Percentiles rank a stretch among this genome's conserved stretches.
phyloP scores from a whole-genome alignment of 1,140 invertebrate species.

The Drosophila sp. region DNA sequence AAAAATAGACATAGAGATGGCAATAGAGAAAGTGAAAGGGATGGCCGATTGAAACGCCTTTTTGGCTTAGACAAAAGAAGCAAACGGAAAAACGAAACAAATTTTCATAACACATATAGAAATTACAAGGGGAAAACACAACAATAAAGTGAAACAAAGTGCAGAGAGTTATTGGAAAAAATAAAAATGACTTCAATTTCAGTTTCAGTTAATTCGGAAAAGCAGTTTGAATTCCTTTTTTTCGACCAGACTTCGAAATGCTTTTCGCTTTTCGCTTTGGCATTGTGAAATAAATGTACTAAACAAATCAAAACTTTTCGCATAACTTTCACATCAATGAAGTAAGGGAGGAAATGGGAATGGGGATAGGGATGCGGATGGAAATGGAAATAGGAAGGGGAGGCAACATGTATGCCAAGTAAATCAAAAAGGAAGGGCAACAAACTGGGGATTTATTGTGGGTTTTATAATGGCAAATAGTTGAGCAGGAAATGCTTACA shows the following conservation, averaged over 20 bases:
- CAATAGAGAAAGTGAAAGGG: slow-evolving; percentile 42
- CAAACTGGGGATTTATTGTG: slow-evolving; percentile 46
- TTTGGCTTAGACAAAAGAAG: slow-evolving; percentile 39
- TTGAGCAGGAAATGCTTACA: slow-evolving; percentile 44
- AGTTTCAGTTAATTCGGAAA: slow-evolving; percentile 68
- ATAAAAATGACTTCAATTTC: slow-evolving; percentile 62
- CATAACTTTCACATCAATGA: slow-evolving; percentile 78
- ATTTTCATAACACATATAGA: slow-evolving; percentile 10
- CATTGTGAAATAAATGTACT: slow-evolving; percentile 75
- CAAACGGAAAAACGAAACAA: slow-evolving; percentile 21
- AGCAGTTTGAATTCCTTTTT: slow-evolving; percentile 49
- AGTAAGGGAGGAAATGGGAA: neutral
- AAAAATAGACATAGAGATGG: slow-evolving; percentile 15
- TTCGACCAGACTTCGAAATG: slow-evolving; percentile 36
- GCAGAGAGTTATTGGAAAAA: slow-evolving; percentile 44
- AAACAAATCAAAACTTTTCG: slow-evolving; percentile 82
- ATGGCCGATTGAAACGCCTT: slow-evolving; percentile 49
- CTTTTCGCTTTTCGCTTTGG: slow-evolving; percentile 11
- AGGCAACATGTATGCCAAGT: slow-evolving; percentile 50
- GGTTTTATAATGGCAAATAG: slow-evolving; percentile 49
- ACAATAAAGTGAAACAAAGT: slow-evolving; percentile 50
- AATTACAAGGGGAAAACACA: slow-evolving; percentile 17
- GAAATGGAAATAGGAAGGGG: slow-evolving; percentile 12
- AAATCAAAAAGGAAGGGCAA: slow-evolving; percentile 58
- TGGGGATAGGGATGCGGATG: neutral